Base-by-base conservation (phyloP, 2,888 invertebrate species). In the Palloptera scutellata region DNA sequence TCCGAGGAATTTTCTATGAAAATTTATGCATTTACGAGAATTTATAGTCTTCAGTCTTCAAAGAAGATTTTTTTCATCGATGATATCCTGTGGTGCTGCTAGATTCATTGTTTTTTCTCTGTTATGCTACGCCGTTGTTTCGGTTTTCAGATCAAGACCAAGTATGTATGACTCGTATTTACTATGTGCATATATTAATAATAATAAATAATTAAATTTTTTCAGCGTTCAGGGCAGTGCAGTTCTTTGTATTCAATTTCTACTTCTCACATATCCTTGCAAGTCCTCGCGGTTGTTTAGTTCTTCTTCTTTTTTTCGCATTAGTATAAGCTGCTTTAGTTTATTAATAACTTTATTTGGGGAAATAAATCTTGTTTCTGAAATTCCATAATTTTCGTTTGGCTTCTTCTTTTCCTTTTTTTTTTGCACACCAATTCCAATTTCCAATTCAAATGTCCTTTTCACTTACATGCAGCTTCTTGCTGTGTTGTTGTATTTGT, bases 141-240 rank as follows among this genome's bases (percentile, higher is more conserved):
- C 30, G 30, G 30, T 30, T 30, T 30, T 30, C 30, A 30, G n/a
- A n/a, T n/a, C n/a, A 30, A 30, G 30, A 30, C 30, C 6, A 4
- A 6, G 30, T 42, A 41, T 68, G 67, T 64, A 70, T 65, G 68
- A 72, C 62, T 61, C 70, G 10, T 52, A 53, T 13, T 10, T n/a
- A 41, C 13, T n/a, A 10, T 11, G 20, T 19, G 40, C 20, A 73
- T 70, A 71, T 71, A 67, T 75, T 74, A 72, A 73, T 74, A 30
- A 30, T 30, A 72, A 73, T 71, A 72, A 74, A 71, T 74, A 75
- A 74, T 75, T 75, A 75, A 71, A 75, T 70, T 73, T 67, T n/a
- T 63, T 57, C 43, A 51, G 64, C 45, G 63, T 61, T 64, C 57
- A 64, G 40, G 48, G 55, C 48, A 41, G 55, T 55, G 55, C 55